Evolutionary conservation across 2,888 invertebrate genomes (phyloP).

Genomic region (Monochamus alternatus): DNA sequence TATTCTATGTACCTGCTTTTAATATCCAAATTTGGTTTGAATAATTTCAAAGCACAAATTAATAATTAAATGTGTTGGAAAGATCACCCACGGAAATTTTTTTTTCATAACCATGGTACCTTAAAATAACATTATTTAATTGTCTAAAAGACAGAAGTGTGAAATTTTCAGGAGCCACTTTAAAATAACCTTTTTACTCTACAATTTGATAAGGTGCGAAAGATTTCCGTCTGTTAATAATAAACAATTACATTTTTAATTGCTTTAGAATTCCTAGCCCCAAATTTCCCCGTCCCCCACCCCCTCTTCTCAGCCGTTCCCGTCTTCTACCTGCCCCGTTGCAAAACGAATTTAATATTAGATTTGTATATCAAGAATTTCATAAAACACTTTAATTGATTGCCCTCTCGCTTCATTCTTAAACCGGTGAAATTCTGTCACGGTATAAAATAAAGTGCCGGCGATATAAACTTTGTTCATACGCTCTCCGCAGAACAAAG

Average conservation of each 20-base stretch:
- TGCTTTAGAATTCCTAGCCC: neutral
- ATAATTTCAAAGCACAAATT: no score
- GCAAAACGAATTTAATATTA: neutral
- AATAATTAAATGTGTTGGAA: no score
- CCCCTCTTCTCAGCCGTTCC: neutral
- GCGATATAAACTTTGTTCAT: slow-evolving; percentile 3
- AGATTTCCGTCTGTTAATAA: neutral
- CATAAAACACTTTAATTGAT: neutral
- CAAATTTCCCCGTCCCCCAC: neutral
- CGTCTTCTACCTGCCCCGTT: neutral
- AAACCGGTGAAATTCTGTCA: neutral
- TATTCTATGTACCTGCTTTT: no score
- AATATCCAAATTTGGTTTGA: no score
- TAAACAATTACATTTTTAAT: neutral
- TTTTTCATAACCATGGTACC: no score
- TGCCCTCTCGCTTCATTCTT: neutral
- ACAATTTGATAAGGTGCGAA: no score
- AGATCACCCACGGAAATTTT: no score
- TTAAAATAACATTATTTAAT: no score
- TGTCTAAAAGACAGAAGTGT: no score
- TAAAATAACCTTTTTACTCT: no score
- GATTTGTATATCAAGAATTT: slow-evolving; percentile 3
- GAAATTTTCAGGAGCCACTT: no score
- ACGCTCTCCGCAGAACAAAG: neutral
- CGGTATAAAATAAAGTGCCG: neutral